phyloP scores from a whole-genome alignment of 2,888 invertebrate species.

The Eubasilissa splendida region DNA sequence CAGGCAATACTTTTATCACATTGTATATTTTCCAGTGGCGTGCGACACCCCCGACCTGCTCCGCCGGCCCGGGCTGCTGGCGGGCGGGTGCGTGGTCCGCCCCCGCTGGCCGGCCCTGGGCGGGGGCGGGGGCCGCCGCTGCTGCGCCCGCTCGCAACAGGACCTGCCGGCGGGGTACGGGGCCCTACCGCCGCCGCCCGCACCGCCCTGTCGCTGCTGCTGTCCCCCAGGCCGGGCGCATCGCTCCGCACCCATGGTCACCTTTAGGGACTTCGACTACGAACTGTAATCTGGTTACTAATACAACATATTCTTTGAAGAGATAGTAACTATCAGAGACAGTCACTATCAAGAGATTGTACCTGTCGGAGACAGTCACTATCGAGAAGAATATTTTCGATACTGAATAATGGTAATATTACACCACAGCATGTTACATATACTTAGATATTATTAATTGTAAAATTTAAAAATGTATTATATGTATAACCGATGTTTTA shows the following conservation, averaged over 20 bases:
- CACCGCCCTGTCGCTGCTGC: slow-evolving; percentile 52
- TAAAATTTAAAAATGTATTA: no score
- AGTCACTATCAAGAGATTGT: no score
- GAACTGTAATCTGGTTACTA: slow-evolving; percentile 45
- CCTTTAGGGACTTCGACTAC: slow-evolving; percentile 67
- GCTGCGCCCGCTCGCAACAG: slow-evolving; percentile 62
- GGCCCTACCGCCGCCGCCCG: slow-evolving; percentile 63
- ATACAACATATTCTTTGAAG: no score
- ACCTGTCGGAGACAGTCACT: no score
- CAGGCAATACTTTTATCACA: background rate
- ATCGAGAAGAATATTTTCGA: no score
- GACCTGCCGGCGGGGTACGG: slow-evolving; percentile 58
- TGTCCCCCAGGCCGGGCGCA: slow-evolving; percentile 51
- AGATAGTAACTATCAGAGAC: no score
- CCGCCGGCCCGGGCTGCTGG: slow-evolving; percentile 65
- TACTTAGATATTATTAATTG: no score
- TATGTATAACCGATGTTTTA: no score
- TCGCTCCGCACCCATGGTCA: slow-evolving; percentile 75
- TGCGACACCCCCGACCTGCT: slow-evolving; percentile 70
- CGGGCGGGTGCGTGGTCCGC: slow-evolving; percentile 32
- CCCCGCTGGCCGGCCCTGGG: slow-evolving; percentile 61
- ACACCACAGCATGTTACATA: no score
- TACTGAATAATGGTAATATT: no score
- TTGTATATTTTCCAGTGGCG: slow-evolving; percentile 61
- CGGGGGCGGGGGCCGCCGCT: slow-evolving; percentile 64